These are phyloP conservation scores for Hyla sarda DNA, from an alignment of 2,113 vertebrate genomes.

Conservation along the genomic window DNA sequence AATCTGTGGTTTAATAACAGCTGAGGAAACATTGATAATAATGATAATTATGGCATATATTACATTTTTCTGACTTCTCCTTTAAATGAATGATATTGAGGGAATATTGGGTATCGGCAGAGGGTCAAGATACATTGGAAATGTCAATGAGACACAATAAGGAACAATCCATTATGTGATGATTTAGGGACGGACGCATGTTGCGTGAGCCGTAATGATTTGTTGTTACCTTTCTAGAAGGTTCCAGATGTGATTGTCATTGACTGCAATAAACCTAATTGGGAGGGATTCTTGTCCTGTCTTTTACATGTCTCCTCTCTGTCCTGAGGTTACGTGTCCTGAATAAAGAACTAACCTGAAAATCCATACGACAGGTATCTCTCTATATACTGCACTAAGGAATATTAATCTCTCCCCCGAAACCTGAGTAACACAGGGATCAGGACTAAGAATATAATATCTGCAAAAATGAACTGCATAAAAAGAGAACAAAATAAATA, in stretches of 20 bases:
- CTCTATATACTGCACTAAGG: not conserved
- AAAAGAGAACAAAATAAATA: too few species aligned
- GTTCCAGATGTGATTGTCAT: not conserved
- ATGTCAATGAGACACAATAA: not conserved
- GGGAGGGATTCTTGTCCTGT: not conserved
- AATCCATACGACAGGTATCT: not conserved
- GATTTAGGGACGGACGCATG: not conserved
- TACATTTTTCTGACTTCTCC: too few species aligned
- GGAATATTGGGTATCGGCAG: not conserved
- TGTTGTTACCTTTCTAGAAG: not conserved
- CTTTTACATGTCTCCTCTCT: too few species aligned
- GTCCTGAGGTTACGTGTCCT: not conserved
- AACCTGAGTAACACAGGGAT: too few species aligned
- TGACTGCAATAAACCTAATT: conserved; percentile 10
- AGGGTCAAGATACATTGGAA: not conserved
- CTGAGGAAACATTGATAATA: too few species aligned
- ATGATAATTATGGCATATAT: too few species aligned
- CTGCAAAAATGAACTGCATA: too few species aligned
- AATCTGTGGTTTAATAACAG: too few species aligned
- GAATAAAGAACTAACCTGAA: not conserved
- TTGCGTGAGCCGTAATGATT: not conserved
- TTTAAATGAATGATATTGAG: not conserved
- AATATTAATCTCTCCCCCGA: too few species aligned
- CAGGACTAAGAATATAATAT: too few species aligned
- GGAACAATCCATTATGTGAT: not conserved